Percentiles rank a stretch among this genome's conserved stretches.
phyloP scores from a whole-genome alignment of 2,888 invertebrate genomes.

The Scaptodrosophila latifasciaeformis region DNA sequence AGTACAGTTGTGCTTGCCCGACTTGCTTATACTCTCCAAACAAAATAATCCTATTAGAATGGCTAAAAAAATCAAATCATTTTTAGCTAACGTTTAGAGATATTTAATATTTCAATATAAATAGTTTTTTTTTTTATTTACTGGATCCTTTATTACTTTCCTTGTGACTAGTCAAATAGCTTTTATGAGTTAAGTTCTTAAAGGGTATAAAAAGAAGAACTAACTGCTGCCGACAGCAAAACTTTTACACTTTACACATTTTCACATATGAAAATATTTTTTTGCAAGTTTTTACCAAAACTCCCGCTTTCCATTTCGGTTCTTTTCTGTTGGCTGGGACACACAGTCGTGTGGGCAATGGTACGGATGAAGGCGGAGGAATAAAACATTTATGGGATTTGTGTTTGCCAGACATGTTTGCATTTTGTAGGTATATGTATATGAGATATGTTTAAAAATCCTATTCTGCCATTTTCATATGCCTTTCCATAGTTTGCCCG shows the following conservation, averaged over 20 bases:
- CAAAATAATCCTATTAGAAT: no score
- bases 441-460: conserved; percentile 66
- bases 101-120: no score
- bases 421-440: conserved; percentile 66
- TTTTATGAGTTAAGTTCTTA: no score
- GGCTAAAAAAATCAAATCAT: no score
- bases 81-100: no score
- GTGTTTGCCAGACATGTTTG: conserved; percentile 69
- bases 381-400: conserved; percentile 70
- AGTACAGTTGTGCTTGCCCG: no score
- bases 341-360: no score
- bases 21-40: no score
- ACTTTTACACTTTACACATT: conserved; percentile 64
- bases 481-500: no score
- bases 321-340: neutral
- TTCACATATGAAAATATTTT: conserved; percentile 64
- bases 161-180: no score
- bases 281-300: conserved; percentile 54
- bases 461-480: conserved; percentile 39
- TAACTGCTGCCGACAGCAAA: conserved; percentile 27
- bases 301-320: neutral
- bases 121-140: no score
- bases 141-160: no score
- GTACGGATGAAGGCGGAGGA: neutral
- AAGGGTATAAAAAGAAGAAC: conserved; percentile 8